Evolutionary conservation across 2,113 vertebrate species (phyloP).

Genomic region (Hiodon tergisus): DNA sequence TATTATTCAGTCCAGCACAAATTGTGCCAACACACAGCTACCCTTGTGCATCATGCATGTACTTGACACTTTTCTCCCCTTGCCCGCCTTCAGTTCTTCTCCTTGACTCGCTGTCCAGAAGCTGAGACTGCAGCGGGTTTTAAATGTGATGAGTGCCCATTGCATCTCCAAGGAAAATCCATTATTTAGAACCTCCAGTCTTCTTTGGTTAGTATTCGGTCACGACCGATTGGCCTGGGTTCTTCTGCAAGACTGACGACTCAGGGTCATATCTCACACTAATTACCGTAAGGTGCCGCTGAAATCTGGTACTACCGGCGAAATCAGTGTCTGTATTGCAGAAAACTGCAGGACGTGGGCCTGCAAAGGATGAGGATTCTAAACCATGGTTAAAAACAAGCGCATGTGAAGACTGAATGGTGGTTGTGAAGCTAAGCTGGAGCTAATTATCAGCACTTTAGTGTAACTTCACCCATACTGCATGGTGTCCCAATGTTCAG

Average conservation of each 20-base stretch:
- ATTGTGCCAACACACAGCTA: not conserved
- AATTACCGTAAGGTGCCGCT: no score
- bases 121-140: conserved; percentile 78
- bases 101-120: conserved; percentile 59
- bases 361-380: no score
- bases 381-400: no score
- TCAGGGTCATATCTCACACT: not conserved
- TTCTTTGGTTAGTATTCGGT: not conserved
- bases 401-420: no score
- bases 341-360: no score
- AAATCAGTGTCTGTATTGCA: no score
- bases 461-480: no score
- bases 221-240: not conserved
- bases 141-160: conserved; percentile 75
- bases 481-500: no score
- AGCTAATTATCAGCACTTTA: no score
- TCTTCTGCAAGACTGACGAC: conserved; percentile 1
- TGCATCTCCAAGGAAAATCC: conserved; percentile 77
- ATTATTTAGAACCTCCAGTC: conserved; percentile 65
- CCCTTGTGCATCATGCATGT: no score
- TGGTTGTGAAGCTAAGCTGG: no score
- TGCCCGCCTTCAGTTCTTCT: conserved; percentile 46
- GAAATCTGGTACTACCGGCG: no score
- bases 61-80: not conserved
- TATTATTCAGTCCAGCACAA: not conserved